Conservation (phyloP, 30 jellyfish, hydroid and myxozoan genomes). For the Nemopilema nomurai region DNA sequence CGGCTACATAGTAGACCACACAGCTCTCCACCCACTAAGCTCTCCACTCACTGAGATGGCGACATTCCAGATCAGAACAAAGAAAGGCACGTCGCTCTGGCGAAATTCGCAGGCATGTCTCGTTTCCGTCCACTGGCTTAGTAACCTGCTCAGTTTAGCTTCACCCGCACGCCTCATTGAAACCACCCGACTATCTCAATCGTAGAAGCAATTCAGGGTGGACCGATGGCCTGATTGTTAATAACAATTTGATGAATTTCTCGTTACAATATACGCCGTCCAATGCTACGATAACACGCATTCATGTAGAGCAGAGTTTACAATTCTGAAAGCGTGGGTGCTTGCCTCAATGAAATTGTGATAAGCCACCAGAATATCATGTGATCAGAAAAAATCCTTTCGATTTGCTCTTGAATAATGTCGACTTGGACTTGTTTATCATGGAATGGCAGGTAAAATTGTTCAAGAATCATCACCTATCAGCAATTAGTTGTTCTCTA, state of each 20-base stretch:
- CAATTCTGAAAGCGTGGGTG: slow-evolving; percentile 31
- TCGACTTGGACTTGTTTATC: too few species aligned
- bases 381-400: background rate
- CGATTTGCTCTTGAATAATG: background rate
- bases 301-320: slow-evolving; percentile 6
- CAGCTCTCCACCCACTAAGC: too few species aligned
- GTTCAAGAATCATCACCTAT: too few species aligned
- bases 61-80: too few species aligned
- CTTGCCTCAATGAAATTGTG: background rate
- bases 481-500: background rate
- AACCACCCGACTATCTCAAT: background rate
- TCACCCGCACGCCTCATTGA: background rate
- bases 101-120: too few species aligned
- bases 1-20: background rate
- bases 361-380: background rate
- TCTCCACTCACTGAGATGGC: too few species aligned
- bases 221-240: background rate
- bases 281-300: slow-evolving; percentile 5
- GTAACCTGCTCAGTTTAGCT: background rate
- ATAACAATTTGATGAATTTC: slow-evolving; percentile 9
- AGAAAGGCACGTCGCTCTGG: too few species aligned
- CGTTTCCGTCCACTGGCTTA: too few species aligned
- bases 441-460: too few species aligned
- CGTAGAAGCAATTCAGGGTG: slow-evolving; percentile 14
- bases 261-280: slow-evolving; percentile 45